Evolutionary conservation across 2,888 invertebrate genomes (phyloP), one percentile per base, ranked within the genome.

Genomic region (Drosophila prolongata): DNA sequence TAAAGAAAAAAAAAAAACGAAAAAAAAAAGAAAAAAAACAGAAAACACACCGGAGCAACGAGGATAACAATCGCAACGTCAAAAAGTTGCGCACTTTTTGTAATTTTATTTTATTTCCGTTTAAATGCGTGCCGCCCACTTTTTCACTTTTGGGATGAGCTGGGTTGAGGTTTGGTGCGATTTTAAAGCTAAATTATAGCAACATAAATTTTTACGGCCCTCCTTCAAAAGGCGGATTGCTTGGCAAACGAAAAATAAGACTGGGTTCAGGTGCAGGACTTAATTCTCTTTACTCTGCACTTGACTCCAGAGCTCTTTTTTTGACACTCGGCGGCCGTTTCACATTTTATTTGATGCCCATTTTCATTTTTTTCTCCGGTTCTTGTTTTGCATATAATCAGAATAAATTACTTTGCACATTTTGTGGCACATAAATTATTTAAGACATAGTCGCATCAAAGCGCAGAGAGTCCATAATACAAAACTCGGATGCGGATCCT

Each of bases 21-120:
- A n/a, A n/a, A n/a, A n/a, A n/a, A n/a, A n/a, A n/a, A n/a, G n/a
- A n/a, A 24, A 4, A 6, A 44, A 35, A 56, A 44, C 34, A 35
- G 14, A 30, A 2, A 55, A 70, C 53, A 50, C 70, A 57, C 47
- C 52, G 40, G 46, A 70, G 54, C 50, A 59, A 62, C 69, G 73
- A 75, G 84, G 89, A 84, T 84, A 88, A 88, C 89, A 86, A 84
- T 84, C 83, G 80, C 76, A 54, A 75, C 87, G 76, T 83, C 89
- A 75, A 78, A 83, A 83, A 86, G 87, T 83, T 83, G 76, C 89
- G 80, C 89, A 83, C 89, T 88, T 83, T 88, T 88, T 88, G 87
- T 88, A 86, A 88, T 83, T 88, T 83, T 88, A 86, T 83, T 83
- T 83, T 88, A 83, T 83, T 88, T 82, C 87, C 83, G 78, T 82